Evolutionary conservation across 2,888 invertebrate genomes (phyloP).

Genomic region (Gymnocheta viridis): DNA sequence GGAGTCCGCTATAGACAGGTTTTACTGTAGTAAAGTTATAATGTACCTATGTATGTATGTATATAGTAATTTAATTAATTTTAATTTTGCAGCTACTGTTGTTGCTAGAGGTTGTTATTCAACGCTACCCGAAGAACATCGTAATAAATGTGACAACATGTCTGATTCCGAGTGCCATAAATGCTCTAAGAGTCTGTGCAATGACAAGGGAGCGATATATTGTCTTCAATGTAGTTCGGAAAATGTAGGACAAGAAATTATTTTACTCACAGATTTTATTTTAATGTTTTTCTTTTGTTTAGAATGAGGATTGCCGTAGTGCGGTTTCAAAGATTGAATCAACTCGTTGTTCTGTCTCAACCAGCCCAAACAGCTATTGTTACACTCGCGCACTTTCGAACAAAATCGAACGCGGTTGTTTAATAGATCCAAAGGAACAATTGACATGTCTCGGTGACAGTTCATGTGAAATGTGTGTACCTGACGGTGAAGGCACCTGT

Average conservation of each 20-base stretch:
- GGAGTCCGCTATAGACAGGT: no score
- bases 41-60: no score
- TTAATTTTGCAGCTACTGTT: conserved; percentile 73
- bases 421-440: conserved; percentile 75
- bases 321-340: conserved; percentile 67
- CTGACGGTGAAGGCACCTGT: conserved; percentile 74
- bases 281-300: not conserved
- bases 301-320: conserved; percentile 74
- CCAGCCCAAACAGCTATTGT: conserved; percentile 78
- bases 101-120: conserved; percentile 76
- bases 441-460: conserved; percentile 72
- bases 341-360: conserved; percentile 75
- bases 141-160: conserved; percentile 74
- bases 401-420: conserved; percentile 76
- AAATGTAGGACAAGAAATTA: conserved; percentile 71
- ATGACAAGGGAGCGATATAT: conserved; percentile 76
- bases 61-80: no score
- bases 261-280: not conserved
- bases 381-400: conserved; percentile 71
- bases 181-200: conserved; percentile 77
- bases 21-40: no score
- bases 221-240: conserved; percentile 77
- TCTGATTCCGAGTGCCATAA: conserved; percentile 74
- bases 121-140: conserved; percentile 72
- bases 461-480: conserved; percentile 76